Evolutionary conservation across 2,888 invertebrate genomes (phyloP).

Genomic region (Cacoxenus indagator): DNA sequence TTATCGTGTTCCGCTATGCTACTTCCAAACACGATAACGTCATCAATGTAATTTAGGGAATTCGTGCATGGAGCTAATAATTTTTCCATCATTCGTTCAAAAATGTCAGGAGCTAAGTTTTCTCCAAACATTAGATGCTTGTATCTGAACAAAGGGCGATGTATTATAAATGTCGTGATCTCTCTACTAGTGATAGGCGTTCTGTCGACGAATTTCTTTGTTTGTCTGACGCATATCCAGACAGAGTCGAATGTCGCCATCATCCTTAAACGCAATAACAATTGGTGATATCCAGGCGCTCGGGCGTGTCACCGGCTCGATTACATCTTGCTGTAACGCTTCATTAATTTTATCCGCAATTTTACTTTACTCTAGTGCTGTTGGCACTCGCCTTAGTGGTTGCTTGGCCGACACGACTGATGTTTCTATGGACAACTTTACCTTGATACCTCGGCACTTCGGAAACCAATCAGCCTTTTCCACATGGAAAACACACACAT

Average conservation of each 20-base stretch:
- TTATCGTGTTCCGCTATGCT: slow-evolving; percentile 46
- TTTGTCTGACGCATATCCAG: slow-evolving; percentile 52
- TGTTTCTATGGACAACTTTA: not conserved
- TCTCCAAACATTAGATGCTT: slow-evolving; percentile 66
- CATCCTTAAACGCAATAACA: not conserved
- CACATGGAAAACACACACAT: not conserved
- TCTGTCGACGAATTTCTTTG: too few species aligned
- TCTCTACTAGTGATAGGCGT: too few species aligned
- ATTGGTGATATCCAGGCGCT: not conserved
- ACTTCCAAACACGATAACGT: slow-evolving; percentile 44
- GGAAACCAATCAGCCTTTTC: not conserved
- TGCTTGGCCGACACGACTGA: not conserved
- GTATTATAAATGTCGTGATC: too few species aligned
- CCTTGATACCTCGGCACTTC: not conserved
- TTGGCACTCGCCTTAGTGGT: not conserved
- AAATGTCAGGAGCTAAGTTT: slow-evolving; percentile 43
- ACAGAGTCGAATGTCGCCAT: slow-evolving; percentile 54
- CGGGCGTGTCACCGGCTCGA: not conserved
- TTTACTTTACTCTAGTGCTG: not conserved
- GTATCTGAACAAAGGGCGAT: slow-evolving; percentile 54
- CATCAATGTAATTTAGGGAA: too few species aligned
- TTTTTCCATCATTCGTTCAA: slow-evolving; percentile 52
- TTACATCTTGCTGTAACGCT: not conserved
- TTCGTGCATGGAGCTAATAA: slow-evolving; percentile 47
- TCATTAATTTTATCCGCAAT: not conserved